Evolutionary conservation across 2,797 vertebrate genomes (phyloP).

Genomic region (Sebastes goodei): DNA sequence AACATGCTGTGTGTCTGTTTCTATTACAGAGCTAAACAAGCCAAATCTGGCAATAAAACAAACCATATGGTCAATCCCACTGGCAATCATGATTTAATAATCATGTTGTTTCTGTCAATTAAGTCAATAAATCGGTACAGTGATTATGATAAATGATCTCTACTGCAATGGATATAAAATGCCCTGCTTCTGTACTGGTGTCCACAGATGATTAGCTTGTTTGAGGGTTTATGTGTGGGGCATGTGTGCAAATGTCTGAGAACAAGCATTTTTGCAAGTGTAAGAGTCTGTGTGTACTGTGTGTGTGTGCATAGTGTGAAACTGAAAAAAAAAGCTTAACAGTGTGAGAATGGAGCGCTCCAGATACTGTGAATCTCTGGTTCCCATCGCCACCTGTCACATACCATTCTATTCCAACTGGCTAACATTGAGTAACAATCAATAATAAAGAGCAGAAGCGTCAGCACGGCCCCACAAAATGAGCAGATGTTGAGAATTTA

Average conservation of each 20-base stretch:
- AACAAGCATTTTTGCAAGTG: constrained; percentile 32
- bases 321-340: not conserved
- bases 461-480: not conserved
- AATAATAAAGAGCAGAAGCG: constrained; percentile 12
- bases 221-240: not conserved
- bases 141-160: constrained; percentile 19
- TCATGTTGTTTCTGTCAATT: not conserved
- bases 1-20: constrained; percentile 3
- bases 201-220: constrained; percentile 19
- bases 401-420: constrained; percentile 13
- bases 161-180: constrained; percentile 1
- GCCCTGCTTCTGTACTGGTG: not conserved
- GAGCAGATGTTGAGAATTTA: constrained; percentile 8
- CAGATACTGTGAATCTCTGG: constrained; percentile 40
- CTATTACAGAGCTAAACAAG: constrained; percentile 14
- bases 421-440: constrained; percentile 29
- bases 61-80: constrained; percentile 30
- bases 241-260: constrained; percentile 21
- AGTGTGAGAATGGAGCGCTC: constrained; percentile 27
- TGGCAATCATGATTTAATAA: constrained; percentile 36
- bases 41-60: constrained; percentile 30
- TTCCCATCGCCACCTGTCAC: constrained; percentile 43
- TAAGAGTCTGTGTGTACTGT: not conserved
- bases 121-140: not conserved
- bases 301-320: constrained; percentile 6